phyloP scores from a whole-genome alignment of 2,113 vertebrate species.

The Rhinopithecus roxellana region DNA sequence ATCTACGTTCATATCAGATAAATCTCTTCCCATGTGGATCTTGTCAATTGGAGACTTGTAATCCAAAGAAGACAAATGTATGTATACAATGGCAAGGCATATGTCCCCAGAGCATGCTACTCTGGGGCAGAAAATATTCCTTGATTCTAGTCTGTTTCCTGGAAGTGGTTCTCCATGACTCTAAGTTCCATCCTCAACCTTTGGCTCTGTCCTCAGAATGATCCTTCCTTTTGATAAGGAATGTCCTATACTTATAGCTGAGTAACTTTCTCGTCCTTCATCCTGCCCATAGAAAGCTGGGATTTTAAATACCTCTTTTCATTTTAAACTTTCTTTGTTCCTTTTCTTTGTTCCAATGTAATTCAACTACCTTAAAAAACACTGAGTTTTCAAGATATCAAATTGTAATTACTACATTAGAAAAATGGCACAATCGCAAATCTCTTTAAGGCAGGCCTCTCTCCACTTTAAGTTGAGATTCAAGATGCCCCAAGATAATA shows the following conservation, averaged over 20 bases:
- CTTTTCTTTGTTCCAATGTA: neutral
- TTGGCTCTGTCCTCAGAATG: neutral
- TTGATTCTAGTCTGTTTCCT: neutral
- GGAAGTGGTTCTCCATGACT: neutral
- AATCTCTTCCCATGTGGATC: neutral
- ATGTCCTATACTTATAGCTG: neutral
- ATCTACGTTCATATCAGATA: neutral
- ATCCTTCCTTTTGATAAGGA: neutral
- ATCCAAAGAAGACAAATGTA: neutral
- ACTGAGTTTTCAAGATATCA: neutral
- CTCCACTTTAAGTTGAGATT: neutral
- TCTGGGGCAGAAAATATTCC: neutral
- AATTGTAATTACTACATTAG: neutral
- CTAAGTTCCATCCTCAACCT: neutral
- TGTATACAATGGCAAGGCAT: neutral
- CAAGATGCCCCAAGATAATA: neutral
- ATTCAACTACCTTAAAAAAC: slow-evolving; percentile 8
- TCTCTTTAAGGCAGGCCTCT: neutral
- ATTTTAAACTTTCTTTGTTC: neutral
- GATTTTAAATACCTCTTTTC: neutral
- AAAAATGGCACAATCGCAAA: neutral
- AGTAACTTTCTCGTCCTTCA: neutral
- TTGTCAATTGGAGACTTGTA: neutral
- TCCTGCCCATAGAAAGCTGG: neutral
- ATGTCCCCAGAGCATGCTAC: neutral